Base-by-base conservation (phyloP, 1,140 invertebrate species). In the Drosophila jambulina region DNA sequence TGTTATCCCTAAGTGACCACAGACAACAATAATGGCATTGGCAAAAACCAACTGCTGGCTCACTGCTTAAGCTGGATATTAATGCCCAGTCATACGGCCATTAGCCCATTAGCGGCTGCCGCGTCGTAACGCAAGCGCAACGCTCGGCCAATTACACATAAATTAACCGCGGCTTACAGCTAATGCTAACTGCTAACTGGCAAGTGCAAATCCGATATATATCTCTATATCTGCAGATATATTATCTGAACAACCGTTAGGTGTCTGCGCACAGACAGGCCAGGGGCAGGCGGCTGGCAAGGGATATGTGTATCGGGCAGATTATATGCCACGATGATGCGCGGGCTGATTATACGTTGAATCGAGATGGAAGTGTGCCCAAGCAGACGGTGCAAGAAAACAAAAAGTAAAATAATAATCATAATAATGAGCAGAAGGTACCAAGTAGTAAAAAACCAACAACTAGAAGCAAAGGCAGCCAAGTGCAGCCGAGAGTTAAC, bases 131-230 rank as follows among this genome's bases (percentile, higher is more conserved):
- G 82, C 78, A 84, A 85, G 82, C 82, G 84, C 70, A 88, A 78
- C 84, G 84, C 85, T 90, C 83, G 67, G 84, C 80, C 84, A 88
- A 88, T 88, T 88, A 90, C 78, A 75, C 81, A 87, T 88, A 79
- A 88, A 90, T 88, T 90, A 88, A 90, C 69, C 70, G 84, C 69
- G 61, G 74, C 82, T 85, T 80, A 81, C 82, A 67, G 75, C 58
- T 60, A 53, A 54, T 57, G 64, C 69, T 54, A 69, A 56, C 78
- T 75, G 48, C 56, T 74, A 54, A 40, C 49, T 43, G 67, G 68
- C 69, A 49, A 59, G 65, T 72, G 65, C 65, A 71, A 45, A 71
- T 72, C 45, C 27, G 23, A 65, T 45, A 72, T 71, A 56, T 59
- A 57, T 51, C 17, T 38, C 29, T 36, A 43, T 58, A 34, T 38